Conservation (phyloP, 2,113 vertebrate genomes). For the Leiothrix lutea region DNA sequence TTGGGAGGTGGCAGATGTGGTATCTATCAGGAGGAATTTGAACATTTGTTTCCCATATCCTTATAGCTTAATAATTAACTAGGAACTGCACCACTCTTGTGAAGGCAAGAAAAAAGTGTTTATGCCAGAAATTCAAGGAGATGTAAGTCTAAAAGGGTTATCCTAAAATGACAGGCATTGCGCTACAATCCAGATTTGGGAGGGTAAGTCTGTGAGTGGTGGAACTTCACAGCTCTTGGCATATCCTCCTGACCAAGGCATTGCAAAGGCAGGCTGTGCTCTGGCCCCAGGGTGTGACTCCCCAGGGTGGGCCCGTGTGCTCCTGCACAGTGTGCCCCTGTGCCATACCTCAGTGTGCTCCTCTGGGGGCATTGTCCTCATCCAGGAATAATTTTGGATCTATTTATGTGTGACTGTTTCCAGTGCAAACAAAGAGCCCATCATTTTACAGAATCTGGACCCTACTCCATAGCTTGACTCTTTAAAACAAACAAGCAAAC, state of each 20-base stretch:
- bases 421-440: background rate
- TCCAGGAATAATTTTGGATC: background rate
- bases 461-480: background rate
- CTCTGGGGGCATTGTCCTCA: background rate
- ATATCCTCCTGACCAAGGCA: background rate
- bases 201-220: background rate
- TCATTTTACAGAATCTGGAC: background rate
- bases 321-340: accelerated
- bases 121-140: background rate
- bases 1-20: background rate
- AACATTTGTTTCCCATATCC: background rate
- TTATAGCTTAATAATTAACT: background rate
- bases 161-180: background rate
- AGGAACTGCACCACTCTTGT: background rate
- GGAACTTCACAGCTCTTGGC: background rate
- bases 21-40: background rate
- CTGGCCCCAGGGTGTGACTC: background rate
- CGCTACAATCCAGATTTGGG: background rate
- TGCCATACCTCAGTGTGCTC: background rate
- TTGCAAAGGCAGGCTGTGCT: background rate
- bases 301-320: background rate
- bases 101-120: background rate
- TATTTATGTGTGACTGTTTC: background rate
- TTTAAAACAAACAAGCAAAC: background rate
- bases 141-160: background rate